Conservation (phyloP, 2,113 vertebrate species). For the Raja brachyura region DNA sequence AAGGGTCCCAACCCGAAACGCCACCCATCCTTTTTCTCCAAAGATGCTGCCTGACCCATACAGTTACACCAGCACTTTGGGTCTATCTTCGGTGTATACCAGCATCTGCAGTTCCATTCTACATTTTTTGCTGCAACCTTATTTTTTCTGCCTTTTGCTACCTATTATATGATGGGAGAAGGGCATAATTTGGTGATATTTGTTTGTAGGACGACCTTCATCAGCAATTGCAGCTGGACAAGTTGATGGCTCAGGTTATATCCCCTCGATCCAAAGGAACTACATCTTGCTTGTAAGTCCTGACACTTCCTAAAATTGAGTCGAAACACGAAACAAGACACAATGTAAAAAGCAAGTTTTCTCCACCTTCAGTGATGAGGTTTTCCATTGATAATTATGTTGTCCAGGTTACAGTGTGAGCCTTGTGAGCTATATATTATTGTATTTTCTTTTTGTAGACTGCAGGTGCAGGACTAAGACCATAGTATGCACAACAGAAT, state of each 20-base stretch:
- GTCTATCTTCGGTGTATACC: too few species aligned
- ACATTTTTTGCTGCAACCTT: neutral
- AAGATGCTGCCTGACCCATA: too few species aligned
- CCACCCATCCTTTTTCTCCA: too few species aligned
- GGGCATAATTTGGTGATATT: neutral
- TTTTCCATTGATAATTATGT: slow-evolving; percentile 30
- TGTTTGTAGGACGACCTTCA: neutral
- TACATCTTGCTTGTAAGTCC: neutral
- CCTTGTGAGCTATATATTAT: slow-evolving; percentile 26
- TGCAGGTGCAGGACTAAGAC: slow-evolving; percentile 25
- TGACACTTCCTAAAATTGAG: neutral
- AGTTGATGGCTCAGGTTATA: neutral
- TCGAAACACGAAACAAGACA: neutral
- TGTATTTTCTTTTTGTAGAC: neutral
- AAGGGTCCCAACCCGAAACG: too few species aligned
- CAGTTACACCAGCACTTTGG: too few species aligned
- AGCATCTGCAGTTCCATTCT: too few species aligned
- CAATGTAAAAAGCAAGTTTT: slow-evolving; percentile 26
- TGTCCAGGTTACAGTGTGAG: slow-evolving; percentile 12
- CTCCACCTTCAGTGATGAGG: neutral
- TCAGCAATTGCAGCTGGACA: neutral
- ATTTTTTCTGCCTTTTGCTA: neutral
- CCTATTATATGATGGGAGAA: neutral
- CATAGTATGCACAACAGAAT: slow-evolving; percentile 25
- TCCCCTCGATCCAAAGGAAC: neutral